A percentile compares a stretch with the other conserved stretches of the same genome.
Conservation (phyloP, 2,113 vertebrate species). For the Indicator indicator region DNA sequence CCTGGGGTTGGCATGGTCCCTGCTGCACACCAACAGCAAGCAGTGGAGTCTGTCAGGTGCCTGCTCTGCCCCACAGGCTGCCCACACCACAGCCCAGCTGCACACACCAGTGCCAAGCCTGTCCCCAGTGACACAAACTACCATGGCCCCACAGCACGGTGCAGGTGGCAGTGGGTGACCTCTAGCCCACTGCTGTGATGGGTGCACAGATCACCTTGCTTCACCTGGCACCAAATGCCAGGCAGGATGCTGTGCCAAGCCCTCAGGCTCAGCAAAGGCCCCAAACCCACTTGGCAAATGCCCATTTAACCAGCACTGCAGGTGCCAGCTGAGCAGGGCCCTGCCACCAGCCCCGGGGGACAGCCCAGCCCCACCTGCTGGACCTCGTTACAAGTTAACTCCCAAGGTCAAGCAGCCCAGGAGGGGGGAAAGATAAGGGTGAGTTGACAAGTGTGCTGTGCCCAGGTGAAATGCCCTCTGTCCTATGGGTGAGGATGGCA, state of each 20-base stretch:
- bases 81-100: background rate
- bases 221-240: background rate
- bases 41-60: accelerated
- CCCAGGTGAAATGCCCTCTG: background rate
- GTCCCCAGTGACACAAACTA: accelerated
- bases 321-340: background rate
- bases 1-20: background rate
- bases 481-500: accelerated
- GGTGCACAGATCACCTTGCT: background rate
- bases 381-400: background rate
- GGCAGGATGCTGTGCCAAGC: accelerated
- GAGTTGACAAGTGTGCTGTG: background rate
- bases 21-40: accelerated
- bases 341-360: background rate
- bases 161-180: background rate
- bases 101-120: background rate
- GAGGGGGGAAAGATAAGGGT: background rate
- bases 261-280: accelerated
- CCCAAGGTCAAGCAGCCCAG: background rate
- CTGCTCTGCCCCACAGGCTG: accelerated
- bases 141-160: accelerated
- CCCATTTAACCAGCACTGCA: accelerated
- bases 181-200: accelerated
- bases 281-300: background rate
- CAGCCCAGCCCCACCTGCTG: background rate